Conservation (phyloP, 1,140 invertebrate species). For the Drosophila ficusphila region DNA sequence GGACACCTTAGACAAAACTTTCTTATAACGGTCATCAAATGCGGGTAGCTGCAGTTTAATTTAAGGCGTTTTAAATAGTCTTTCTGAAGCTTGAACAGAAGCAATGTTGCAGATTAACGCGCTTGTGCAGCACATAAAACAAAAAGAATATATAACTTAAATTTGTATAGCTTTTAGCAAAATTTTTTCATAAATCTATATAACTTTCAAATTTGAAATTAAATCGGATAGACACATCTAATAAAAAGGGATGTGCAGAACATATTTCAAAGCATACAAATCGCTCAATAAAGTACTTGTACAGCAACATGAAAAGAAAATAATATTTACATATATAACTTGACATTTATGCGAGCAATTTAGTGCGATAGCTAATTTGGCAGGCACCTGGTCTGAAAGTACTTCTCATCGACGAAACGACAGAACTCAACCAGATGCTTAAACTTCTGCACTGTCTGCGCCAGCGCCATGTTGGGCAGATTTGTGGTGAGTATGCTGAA, state of each 20-base stretch:
- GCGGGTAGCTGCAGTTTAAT: background rate
- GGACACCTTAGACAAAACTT: background rate
- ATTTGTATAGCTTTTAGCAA: no score
- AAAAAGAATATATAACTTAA: background rate
- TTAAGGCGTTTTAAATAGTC: background rate
- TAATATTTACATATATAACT: slow-evolving; percentile 4
- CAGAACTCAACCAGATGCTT: slow-evolving; percentile 90
- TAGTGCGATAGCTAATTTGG: slow-evolving; percentile 26
- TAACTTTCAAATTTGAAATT: no score
- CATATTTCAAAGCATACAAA: no score
- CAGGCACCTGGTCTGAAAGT: slow-evolving; percentile 86
- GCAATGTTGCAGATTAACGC: background rate
- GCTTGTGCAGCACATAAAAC: background rate
- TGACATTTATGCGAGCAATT: background rate
- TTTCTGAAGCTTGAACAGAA: background rate
- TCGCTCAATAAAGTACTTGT: background rate
- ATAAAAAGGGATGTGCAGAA: no score
- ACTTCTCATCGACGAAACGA: slow-evolving; percentile 90
- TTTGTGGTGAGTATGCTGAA: slow-evolving; percentile 95
- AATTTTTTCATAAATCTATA: no score
- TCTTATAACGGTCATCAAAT: background rate
- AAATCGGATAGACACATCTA: no score
- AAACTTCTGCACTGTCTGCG: slow-evolving; percentile 89
- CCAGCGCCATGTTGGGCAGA: slow-evolving; percentile 90
- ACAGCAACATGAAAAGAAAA: background rate